Evolutionary conservation across 1,140 invertebrate species (phyloP).

Genomic region (Galendromus occidentalis): DNA sequence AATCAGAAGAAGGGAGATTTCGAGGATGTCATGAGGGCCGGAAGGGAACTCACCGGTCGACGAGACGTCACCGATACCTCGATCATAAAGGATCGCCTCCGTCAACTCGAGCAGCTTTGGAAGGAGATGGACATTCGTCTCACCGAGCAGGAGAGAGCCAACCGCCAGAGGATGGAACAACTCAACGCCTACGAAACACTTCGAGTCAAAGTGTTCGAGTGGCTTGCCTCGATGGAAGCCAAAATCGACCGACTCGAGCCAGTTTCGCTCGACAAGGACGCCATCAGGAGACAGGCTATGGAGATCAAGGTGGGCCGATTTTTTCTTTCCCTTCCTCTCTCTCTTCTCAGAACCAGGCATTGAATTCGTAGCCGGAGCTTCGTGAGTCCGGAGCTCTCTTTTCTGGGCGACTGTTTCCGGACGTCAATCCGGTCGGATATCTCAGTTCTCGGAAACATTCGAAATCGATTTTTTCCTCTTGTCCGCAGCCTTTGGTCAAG

Average conservation of each 20-base stretch:
- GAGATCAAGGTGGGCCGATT: conserved; percentile 45
- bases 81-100: conserved; percentile 57
- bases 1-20: conserved; percentile 39
- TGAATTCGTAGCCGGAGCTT: too few relatives aligned
- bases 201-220: conserved; percentile 58
- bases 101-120: conserved; percentile 59
- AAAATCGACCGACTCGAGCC: conserved; percentile 46
- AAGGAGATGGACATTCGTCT: conserved; percentile 53
- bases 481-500: conserved; percentile 49
- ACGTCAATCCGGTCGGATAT: too few relatives aligned
- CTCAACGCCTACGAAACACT: conserved; percentile 60
- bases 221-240: conserved; percentile 59
- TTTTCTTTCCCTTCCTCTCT: neutral
- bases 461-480: conserved; percentile 12
- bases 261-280: conserved; percentile 66
- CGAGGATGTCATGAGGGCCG: conserved; percentile 53
- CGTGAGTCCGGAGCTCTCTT: too few relatives aligned
- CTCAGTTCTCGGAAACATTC: neutral
- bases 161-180: conserved; percentile 58
- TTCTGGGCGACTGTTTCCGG: too few relatives aligned
- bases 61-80: conserved; percentile 72
- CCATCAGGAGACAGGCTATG: conserved; percentile 56
- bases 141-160: conserved; percentile 59
- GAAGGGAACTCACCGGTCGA: conserved; percentile 60
- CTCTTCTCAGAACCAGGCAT: too few relatives aligned